A percentile compares a stretch with the other conserved stretches of the same genome.
phyloP scores from a whole-genome alignment of 2,113 vertebrate genomes.

The Eptatretus burgeri region DNA sequence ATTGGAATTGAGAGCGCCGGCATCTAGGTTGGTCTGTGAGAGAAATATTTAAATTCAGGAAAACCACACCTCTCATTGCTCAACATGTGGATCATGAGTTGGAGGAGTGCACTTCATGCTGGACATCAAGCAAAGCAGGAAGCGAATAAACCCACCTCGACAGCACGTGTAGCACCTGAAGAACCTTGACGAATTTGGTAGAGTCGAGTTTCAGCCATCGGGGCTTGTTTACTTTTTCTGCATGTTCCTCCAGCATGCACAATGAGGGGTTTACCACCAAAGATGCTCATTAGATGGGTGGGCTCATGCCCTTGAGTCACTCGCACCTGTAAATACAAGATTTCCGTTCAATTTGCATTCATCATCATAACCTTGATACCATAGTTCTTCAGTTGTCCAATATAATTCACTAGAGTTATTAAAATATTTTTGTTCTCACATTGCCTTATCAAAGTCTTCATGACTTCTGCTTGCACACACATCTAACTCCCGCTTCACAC shows the following conservation, averaged over 20 bases:
- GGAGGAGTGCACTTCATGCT: no score
- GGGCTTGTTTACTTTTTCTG: slow-evolving; percentile 14
- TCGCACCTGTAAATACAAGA: slow-evolving; percentile 16
- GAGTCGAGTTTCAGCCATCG: slow-evolving; percentile 14
- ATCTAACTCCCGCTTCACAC: no score
- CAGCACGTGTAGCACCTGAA: slow-evolving; percentile 17
- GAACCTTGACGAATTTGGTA: slow-evolving; percentile 23
- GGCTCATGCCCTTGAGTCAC: slow-evolving; percentile 28
- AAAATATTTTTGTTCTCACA: no score
- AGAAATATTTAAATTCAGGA: neutral
- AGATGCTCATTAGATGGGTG: slow-evolving; percentile 23
- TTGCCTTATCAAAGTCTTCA: no score
- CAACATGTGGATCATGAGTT: no score
- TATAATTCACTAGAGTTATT: no score
- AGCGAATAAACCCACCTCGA: slow-evolving; percentile 20
- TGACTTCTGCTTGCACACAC: no score
- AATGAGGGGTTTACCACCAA: slow-evolving; percentile 20
- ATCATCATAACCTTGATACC: neutral
- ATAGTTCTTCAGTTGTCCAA: no score
- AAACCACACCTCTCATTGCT: no score
- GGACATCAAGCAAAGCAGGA: no score
- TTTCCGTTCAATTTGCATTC: no score
- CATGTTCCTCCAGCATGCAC: slow-evolving; percentile 23
- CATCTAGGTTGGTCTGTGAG: slow-evolving; percentile 28
- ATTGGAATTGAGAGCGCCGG: slow-evolving; percentile 44